These are phyloP conservation scores for Amphiprion percula DNA, from an alignment of 2,113 vertebrate genomes.

Conservation along the genomic window DNA sequence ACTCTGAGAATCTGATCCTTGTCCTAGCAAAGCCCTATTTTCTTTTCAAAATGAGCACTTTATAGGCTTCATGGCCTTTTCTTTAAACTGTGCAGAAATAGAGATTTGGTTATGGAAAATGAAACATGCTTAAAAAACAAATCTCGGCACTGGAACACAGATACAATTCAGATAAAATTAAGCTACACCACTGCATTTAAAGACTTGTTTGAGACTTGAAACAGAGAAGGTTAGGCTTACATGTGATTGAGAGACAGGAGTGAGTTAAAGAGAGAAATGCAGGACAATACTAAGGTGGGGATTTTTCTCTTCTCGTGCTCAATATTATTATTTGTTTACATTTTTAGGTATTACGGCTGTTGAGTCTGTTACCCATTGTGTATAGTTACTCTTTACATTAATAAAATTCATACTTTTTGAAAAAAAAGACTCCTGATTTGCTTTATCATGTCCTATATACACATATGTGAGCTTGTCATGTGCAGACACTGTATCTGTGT, in stretches of 20 bases:
- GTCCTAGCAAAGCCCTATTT: slow-evolving; percentile 1
- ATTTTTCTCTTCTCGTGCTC: slow-evolving; percentile 83
- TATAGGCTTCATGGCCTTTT: slow-evolving; percentile 50
- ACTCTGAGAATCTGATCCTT: slow-evolving; percentile 7
- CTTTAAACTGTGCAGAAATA: slow-evolving; percentile 31
- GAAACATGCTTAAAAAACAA: slow-evolving; percentile 13
- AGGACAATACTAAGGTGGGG: slow-evolving; percentile 75
- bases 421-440: background rate
- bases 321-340: slow-evolving; percentile 86
- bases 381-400: slow-evolving; percentile 77
- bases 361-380: slow-evolving; percentile 82
- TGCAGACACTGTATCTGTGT: no score
- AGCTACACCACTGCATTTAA: slow-evolving; percentile 35
- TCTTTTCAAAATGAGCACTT: slow-evolving; percentile 64
- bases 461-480: no score
- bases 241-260: slow-evolving; percentile 21
- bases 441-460: background rate
- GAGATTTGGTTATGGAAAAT: slow-evolving; percentile 13
- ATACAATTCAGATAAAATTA: slow-evolving; percentile 7
- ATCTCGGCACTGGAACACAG: slow-evolving; percentile 54
- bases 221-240: slow-evolving; percentile 15
- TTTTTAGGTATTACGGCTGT: slow-evolving; percentile 85
- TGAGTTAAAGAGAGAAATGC: slow-evolving; percentile 18
- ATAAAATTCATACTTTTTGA: slow-evolving; percentile 74
- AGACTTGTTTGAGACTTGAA: slow-evolving; percentile 54